Evolutionary conservation across 1,140 invertebrate genomes (phyloP), one percentile per base, ranked within the genome.

Genomic region (honey bee (Apis mellifera)): DNA sequence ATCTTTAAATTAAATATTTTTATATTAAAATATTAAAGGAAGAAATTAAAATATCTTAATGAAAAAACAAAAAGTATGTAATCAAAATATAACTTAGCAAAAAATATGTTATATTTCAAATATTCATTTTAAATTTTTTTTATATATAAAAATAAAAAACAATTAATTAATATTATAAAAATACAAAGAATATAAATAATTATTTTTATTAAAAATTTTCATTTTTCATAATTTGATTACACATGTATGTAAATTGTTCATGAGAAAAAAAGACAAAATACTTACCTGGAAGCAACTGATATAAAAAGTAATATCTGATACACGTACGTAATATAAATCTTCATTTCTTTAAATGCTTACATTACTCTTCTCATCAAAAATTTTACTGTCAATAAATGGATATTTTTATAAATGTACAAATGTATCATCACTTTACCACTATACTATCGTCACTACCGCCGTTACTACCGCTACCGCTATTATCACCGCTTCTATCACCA

Each of bases 301-400:
- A 94, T 94, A 73, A 95, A 94, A 91, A 95, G 93, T 90, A 95
- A 91, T 90, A 93, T 94, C 94, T 94, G 95, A 92, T 95, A 95
- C 84, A 95, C 93, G 80, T 94, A 91, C 89, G 93, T 92, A 86
- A 95, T 90, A 84, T 92, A 94, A 90, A 94, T 93, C 94, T 94
- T 95, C 95, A 95, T 95, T 89, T 93, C 95, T 84, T 87, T 77
- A 71, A 59, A 52, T 64, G 11, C 55, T 79, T n/a, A 69, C 54
- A 77, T 84, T 78, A 42, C 76, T 62, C 52, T 64, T 26, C 21
- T 65, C 68, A 79, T 70, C 52, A 60, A 82, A 65, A 71, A 50
- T 85, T 69, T 32, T 57, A 59, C 50, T 73, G n/a, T 65, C 59
- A 59, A 50, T 62, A 78, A 66, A 50, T 66, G 48, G 32, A 65